Percentiles rank a stretch among this genome's conserved stretches.
Conservation (phyloP, 1,140 invertebrate genomes). For the Zaprionus taronus region DNA sequence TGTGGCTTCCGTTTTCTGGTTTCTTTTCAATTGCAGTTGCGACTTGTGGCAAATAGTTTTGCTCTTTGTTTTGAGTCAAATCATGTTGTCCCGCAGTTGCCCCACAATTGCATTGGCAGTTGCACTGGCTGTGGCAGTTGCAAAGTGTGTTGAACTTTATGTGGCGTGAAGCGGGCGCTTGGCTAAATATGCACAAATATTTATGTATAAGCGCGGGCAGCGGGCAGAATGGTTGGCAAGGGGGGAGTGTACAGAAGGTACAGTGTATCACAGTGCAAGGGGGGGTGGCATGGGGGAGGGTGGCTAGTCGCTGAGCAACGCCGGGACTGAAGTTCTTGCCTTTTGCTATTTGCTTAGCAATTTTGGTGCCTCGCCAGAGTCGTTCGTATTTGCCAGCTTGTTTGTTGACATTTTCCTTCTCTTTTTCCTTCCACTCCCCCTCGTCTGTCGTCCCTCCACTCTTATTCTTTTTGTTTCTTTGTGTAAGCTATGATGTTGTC, state of each 20-base stretch:
- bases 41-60: constrained; percentile 80
- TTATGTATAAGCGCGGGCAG: constrained; percentile 59
- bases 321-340: constrained; percentile 39
- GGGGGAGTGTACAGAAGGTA: background rate
- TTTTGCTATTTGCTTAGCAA: constrained; percentile 69
- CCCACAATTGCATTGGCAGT: constrained; percentile 45
- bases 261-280: background rate
- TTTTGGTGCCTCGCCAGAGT: constrained; percentile 47
- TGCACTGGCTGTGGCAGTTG: constrained; percentile 60
- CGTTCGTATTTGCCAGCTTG: constrained; percentile 39
- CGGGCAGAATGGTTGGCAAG: background rate
- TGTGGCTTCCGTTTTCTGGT: constrained; percentile 47
- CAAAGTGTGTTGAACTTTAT: constrained; percentile 77
- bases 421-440: background rate
- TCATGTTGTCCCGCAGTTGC: constrained; percentile 61
- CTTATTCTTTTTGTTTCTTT: constrained; percentile 17
- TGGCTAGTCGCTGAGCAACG: constrained; percentile 25
- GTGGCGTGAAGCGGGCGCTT: constrained; percentile 29
- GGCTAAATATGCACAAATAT: constrained; percentile 81
- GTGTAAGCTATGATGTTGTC: constrained; percentile 51
- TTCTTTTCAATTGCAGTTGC: constrained; percentile 53
- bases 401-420: constrained; percentile 60
- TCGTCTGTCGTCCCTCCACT: too few relatives aligned
- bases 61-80: constrained; percentile 52
- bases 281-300: too few relatives aligned